phyloP scores from a whole-genome alignment of 2,113 vertebrate species.

The Poeciliopsis retropinna region DNA sequence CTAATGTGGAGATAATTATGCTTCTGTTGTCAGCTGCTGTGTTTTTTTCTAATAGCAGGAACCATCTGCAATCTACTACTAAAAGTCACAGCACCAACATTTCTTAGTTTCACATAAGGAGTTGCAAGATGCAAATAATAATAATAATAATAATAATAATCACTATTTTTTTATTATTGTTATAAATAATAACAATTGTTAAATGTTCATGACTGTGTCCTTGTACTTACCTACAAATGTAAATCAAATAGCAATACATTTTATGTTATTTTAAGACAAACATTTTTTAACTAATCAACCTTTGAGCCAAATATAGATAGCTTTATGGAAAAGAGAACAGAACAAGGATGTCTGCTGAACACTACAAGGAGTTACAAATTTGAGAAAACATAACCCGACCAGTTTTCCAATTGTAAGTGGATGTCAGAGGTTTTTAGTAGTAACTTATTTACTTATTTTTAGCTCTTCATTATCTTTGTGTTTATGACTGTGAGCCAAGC shows the following conservation, averaged over 20 bases:
- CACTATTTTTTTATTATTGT: too few species aligned
- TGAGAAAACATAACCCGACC: too few species aligned
- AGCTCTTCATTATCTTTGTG: constrained; percentile 16
- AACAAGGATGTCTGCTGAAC: not conserved
- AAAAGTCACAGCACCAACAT: not conserved
- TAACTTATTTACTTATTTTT: constrained; percentile 15
- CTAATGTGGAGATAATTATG: not conserved
- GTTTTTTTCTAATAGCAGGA: not conserved
- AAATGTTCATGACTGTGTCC: not conserved
- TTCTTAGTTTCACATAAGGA: not conserved
- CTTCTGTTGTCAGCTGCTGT: not conserved
- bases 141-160: too few species aligned
- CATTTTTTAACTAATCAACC: too few species aligned
- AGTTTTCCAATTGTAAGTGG: too few species aligned
- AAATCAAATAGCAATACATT: not conserved
- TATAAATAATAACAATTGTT: too few species aligned
- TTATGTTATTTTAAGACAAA: not conserved
- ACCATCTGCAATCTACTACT: not conserved
- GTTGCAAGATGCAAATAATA: not conserved
- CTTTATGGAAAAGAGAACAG: too few species aligned
- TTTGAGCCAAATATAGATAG: not conserved
- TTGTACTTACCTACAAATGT: not conserved
- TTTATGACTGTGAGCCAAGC: constrained; percentile 6
- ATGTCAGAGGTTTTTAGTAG: not conserved
- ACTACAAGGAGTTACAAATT: not conserved